Base-by-base conservation (phyloP, 1,140 invertebrate species). In the Drosophila busckii region DNA sequence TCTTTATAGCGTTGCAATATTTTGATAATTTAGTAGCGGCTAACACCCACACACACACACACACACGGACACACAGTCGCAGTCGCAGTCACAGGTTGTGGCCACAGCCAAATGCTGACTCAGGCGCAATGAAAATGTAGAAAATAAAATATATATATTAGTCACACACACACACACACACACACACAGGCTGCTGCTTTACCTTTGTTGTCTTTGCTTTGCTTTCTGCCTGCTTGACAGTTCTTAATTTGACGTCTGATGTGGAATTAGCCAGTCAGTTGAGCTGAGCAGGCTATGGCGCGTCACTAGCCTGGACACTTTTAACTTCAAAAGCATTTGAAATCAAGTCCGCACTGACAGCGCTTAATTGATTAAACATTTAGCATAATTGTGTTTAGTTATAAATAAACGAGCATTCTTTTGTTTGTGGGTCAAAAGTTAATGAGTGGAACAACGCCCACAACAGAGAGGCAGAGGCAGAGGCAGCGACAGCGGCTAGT, bases 311-410 rank as follows among this genome's bases (percentile, higher is more conserved):
- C 46, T 42, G 29, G 37, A 58, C 37, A 26, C 35, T 49, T 56
- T 61, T 56, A 59, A 50, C 63, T 69, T 82, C 63, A 82, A 65
- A 80, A 60, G 46, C 59, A 28, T n/a, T n/a, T n/a, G n/a, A n/a
- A 63, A 50, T 16, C 20, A 45, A 45, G n/a, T n/a, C n/a, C n/a
- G n/a, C n/a, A 44, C 23, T 67, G 62, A 66, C 59, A 71, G 52
- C 49, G 56, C 59, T 45, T 80, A 80, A 78, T 78, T 78, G 75
- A 65, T 78, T 73, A 69, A 48, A 78, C 62, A 64, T 67, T 45
- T 15, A 53, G 17, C 28, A 20, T 37, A 54, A 45, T 54, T 60
- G 23, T 42, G 35, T 52, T 44, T 52, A 28, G 15, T 15, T 29
- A 13, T 34, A 34, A 41, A 26, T 46, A 8, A 20, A n/a, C n/a